These are phyloP conservation scores for Cyrtonyx montezumae DNA, from an alignment of 2,113 vertebrate species.

Conservation along the genomic window DNA sequence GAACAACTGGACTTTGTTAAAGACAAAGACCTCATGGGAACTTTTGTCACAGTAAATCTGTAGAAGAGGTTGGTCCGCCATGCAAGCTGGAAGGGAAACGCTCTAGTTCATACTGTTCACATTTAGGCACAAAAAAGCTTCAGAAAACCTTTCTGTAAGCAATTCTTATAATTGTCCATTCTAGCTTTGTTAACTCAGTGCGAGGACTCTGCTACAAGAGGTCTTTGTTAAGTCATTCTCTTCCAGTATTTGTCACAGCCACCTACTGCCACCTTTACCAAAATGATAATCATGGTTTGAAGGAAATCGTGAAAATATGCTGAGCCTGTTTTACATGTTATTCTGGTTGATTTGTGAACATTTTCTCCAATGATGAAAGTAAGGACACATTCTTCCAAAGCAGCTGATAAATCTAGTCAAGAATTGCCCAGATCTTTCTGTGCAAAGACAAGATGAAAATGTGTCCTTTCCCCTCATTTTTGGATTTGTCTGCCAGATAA, in stretches of 20 bases:
- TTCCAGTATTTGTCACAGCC: background rate
- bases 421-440: background rate
- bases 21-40: background rate
- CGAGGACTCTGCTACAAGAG: background rate
- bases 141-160: background rate
- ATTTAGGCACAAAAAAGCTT: background rate
- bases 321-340: background rate
- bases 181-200: accelerated
- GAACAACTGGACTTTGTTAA: background rate
- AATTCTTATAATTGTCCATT: background rate
- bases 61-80: background rate
- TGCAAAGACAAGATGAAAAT: background rate
- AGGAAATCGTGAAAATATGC: background rate
- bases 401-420: background rate
- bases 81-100: background rate
- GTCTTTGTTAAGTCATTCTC: background rate
- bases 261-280: background rate
- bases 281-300: background rate
- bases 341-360: background rate
- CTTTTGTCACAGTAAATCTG: background rate
- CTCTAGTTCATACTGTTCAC: background rate
- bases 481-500: background rate
- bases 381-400: background rate
- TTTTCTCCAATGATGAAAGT: background rate
- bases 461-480: background rate